Base-by-base conservation (phyloP, 2,797 vertebrate genomes). In the Spea hammondii region DNA sequence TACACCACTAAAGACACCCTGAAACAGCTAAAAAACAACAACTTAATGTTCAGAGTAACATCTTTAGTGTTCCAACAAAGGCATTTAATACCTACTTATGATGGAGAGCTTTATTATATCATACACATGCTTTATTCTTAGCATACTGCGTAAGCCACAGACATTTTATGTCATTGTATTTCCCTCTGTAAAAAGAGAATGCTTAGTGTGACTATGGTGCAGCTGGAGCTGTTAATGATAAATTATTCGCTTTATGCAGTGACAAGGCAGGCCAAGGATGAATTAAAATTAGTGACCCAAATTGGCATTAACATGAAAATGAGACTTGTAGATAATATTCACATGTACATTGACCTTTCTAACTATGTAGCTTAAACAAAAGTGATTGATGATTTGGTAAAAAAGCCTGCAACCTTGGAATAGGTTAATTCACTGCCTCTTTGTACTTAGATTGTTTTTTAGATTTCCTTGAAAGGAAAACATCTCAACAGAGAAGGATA, bases 271-370 rank as follows among this genome's bases (percentile, higher is more conserved):
- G 44, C 55, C 5, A 4, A 60, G 45, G 13, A 62, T 10, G 66
- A 72, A 76, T 76, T 74, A 74, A 75, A 75, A 80, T 65, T 54
- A 14, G 66, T 76, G 59, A 76, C 14, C 67, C 46, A 49, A 54
- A 70, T 54, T 80, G 50, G 17, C 57, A 76, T 62, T 50, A 71
- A 49, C 79, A 65, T 76, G 48, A 71, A 75, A 75, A 62, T 46
- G 17, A 70, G 73, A 59, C 70, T 70, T 74, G 48, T 53, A 54
- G 14, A 64, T 79, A 79, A 79, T 79, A 65, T 70, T 70, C 71
- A 75, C 59, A 69, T 11, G 49, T 74, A 47, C 72, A 76, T 10
- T 80, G 60, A 79, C 77, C 77, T 80, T 76, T 80, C 46, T 10
- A 80, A 71, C 32, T 66, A 47, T 55, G 32, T 60, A 70, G 59